Evolutionary conservation across 1,140 invertebrate genomes (phyloP), one percentile per base, ranked within the genome.

Genomic region (Caenorhabditis briggsae): DNA sequence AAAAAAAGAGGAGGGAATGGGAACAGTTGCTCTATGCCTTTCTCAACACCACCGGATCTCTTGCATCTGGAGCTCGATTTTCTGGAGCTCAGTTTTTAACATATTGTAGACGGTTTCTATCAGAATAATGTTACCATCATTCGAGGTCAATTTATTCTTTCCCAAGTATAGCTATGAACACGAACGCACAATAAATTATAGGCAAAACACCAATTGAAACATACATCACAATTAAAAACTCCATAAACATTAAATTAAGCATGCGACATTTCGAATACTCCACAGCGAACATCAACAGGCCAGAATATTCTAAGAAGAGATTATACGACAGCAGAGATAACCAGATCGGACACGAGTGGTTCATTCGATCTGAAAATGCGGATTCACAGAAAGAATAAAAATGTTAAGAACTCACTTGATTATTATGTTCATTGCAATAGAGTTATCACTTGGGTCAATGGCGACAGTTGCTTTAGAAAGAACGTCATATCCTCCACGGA

Each of bases 401-500:
- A 16, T 53, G 48, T 20, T 25, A 48, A 46, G 23, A 78, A 83
- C 86, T 70, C 33, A 87, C 86, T 83, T 84, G 18, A 87, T 87
- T 8, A 87, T 46, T 0, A 87, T 84, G 20, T 70, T 78, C 65
- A 87, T 55, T 23, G 61, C 74, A 53, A 87, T 84, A 12, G 86
- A 84, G 25, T 65, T 55, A 50, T 87, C 86, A 43, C 55, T 74
- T 9, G 86, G 86, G 53, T 87, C 86, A n/a, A 87, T 20, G 9
- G 83, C 83, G 14, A 87, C 82, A 9, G 61, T 87, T 7, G 64
- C 82, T 61, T 87, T 87, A 0, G 86, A 64, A 9, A 87, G 65
- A 41, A 87, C 85, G 18, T 86, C 85, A 33, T 82, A 74, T 48
- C 85, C 85, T 41, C 85, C 85, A 55, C 97, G 94, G 91, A 96